Percentiles rank a stretch among this genome's conserved stretches.
Conservation (phyloP, 2,113 vertebrate species). For the Leptobrachium leishanense region DNA sequence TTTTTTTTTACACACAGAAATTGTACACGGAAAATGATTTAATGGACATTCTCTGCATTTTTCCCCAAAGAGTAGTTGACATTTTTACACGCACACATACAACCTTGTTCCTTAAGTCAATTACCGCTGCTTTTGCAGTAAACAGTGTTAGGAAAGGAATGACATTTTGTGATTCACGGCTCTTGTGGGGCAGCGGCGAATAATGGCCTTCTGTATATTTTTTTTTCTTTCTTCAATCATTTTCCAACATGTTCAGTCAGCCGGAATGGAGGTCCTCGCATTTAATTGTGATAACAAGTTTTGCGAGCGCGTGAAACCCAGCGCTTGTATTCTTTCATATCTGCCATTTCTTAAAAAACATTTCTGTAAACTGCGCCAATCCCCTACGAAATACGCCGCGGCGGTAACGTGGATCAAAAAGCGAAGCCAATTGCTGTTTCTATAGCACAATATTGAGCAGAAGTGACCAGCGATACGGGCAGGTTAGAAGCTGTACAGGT, state of each 20-base stretch:
- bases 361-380: too few species aligned
- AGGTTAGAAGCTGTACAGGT: too few species aligned
- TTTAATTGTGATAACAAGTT: slow-evolving; percentile 57
- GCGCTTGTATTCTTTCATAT: not conserved
- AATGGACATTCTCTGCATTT: not conserved
- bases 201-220: slow-evolving; percentile 37
- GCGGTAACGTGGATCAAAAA: too few species aligned
- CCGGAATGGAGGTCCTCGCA: slow-evolving; percentile 48
- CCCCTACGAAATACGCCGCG: too few species aligned
- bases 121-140: slow-evolving; percentile 23
- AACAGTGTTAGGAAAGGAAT: slow-evolving; percentile 30
- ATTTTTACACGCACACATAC: not conserved
- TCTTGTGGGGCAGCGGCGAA: slow-evolving; percentile 22
- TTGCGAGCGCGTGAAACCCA: slow-evolving; percentile 27
- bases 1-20: too few species aligned
- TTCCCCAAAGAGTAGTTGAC: slow-evolving; percentile 32
- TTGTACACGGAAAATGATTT: not conserved
- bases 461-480: too few species aligned
- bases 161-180: slow-evolving; percentile 36
- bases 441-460: too few species aligned
- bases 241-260: slow-evolving; percentile 48
- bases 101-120: slow-evolving; percentile 47
- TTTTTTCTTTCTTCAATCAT: slow-evolving; percentile 35
- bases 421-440: too few species aligned
- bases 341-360: not conserved